Conservation (phyloP, 2,797 vertebrate species). For the Dendrocincla fuliginosa region DNA sequence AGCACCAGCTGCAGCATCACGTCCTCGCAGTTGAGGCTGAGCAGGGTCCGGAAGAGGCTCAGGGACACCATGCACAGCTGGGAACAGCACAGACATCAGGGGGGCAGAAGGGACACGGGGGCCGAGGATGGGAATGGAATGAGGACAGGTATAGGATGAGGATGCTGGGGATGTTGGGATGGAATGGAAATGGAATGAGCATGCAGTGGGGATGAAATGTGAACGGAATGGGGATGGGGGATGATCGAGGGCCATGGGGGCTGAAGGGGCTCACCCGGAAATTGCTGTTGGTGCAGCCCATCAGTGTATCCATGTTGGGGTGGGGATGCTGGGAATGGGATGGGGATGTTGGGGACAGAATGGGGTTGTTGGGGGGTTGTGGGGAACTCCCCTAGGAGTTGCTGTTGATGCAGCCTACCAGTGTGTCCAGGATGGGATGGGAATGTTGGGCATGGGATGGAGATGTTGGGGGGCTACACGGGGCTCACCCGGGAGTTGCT, state of each 20-base stretch:
- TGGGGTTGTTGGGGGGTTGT: background rate
- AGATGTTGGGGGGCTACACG: background rate
- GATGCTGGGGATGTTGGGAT: background rate
- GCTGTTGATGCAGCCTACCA: slow-evolving; percentile 92
- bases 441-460: background rate
- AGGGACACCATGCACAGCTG: slow-evolving; percentile 94
- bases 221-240: background rate
- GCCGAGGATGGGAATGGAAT: background rate
- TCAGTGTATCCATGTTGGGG: no score
- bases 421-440: slow-evolving; percentile 81
- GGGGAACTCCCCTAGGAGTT: slow-evolving; percentile 86
- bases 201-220: background rate
- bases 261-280: background rate
- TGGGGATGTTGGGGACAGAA: background rate
- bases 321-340: background rate
- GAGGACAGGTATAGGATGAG: background rate
- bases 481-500: slow-evolving; percentile 91
- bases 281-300: background rate
- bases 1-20: slow-evolving; percentile 95
- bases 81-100: accelerated
- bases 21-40: slow-evolving; percentile 95
- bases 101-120: background rate
- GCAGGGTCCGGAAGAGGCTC: slow-evolving; percentile 94
- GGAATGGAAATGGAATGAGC: background rate
- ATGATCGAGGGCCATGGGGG: background rate